Conservation (phyloP, 2,113 vertebrate genomes). For the Silurus meridionalis region DNA sequence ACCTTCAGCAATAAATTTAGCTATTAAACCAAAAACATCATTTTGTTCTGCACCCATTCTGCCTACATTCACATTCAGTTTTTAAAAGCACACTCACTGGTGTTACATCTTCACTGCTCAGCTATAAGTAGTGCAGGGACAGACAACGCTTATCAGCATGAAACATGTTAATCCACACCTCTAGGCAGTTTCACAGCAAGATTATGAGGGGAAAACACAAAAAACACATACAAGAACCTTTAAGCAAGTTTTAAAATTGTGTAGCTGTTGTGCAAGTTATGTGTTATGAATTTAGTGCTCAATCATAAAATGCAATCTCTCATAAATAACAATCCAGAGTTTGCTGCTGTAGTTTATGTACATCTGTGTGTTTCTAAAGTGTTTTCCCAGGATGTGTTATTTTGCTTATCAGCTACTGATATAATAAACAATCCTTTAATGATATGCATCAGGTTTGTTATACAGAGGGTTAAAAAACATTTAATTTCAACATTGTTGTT, state of each 20-base stretch:
- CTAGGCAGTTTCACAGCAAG: slow-evolving; percentile 6
- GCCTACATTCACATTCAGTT: neutral
- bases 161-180: slow-evolving; percentile 61
- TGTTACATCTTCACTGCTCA: slow-evolving; percentile 60
- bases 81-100: neutral
- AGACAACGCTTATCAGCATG: slow-evolving; percentile 70
- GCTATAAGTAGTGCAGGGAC: slow-evolving; percentile 52
- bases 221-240: neutral
- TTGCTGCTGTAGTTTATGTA: neutral
- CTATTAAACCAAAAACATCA: slow-evolving; percentile 71
- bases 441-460: neutral
- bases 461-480: neutral
- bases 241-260: neutral
- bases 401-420: neutral
- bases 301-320: neutral
- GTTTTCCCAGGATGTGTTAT: neutral
- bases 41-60: slow-evolving; percentile 68
- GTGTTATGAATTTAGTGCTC: neutral
- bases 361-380: neutral
- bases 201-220: neutral
- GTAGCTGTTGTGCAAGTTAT: neutral
- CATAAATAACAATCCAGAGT: neutral
- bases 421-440: neutral
- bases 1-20: slow-evolving; percentile 75
- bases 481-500: no score